These are phyloP conservation scores for Ommatoiulus sabulosus DNA, from an alignment of 2,888 invertebrate genomes.

Conservation along the genomic window DNA sequence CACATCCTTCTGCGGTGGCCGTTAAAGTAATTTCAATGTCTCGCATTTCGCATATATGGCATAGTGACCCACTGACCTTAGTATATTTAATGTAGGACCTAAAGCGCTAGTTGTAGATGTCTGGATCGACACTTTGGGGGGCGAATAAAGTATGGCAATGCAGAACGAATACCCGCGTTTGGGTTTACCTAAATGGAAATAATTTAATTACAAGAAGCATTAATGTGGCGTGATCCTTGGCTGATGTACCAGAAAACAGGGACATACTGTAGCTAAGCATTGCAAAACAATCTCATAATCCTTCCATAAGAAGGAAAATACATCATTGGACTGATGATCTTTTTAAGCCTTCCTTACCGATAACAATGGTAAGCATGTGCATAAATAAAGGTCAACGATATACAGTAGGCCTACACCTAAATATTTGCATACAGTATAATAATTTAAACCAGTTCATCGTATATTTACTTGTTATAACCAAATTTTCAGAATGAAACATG, in stretches of 20 bases:
- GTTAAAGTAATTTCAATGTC: constrained; percentile 24
- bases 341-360: neutral
- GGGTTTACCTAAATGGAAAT: neutral
- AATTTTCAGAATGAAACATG: neutral
- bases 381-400: neutral
- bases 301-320: neutral
- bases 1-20: neutral
- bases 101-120: neutral
- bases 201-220: neutral
- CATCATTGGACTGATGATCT: neutral
- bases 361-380: neutral
- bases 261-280: neutral
- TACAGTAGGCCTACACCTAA: neutral
- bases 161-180: neutral
- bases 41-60: neutral
- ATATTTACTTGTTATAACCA: neutral
- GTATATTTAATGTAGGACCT: constrained; percentile 7
- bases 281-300: neutral
- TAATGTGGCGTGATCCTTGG: neutral
- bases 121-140: neutral
- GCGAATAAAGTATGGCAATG: neutral
- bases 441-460: neutral
- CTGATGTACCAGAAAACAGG: neutral
- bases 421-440: neutral
- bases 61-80: constrained; percentile 45